Base-by-base conservation (phyloP, 2,113 vertebrate genomes). In the Phocoena sinus region DNA sequence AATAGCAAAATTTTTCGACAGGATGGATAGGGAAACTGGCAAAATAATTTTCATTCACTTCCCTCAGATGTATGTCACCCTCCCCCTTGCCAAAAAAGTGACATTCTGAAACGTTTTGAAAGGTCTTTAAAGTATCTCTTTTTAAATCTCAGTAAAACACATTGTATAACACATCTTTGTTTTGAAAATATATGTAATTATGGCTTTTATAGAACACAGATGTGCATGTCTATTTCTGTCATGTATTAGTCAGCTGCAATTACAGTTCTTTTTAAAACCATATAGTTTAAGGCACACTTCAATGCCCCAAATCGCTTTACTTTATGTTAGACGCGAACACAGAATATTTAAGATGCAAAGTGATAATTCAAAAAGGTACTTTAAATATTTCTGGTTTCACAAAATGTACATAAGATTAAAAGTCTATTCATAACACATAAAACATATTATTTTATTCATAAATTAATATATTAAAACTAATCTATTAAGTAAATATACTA, bases 141-240 rank as follows among this genome's bases (percentile, higher is more conserved):
- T 96, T 92, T 80, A 85, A 94, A 92, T 63, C 86, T 50, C 67
- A 76, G 87, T 85, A 97, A 90, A 94, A 94, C 38, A 88, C 68
- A 97, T 92, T 97, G 92, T 95, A 94, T 88, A 97, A 97, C 83
- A 97, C 74, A 85, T 93, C 94, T 96, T 97, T 97, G 71, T 97
- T 98, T 98, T 97, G 92, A 97, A 98, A 97, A 94, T 97, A 95
- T 95, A 96, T 97, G 96, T 90, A 92, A 84, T 96, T 95, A 92
- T 82, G 80, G 90, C 94, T 97, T 97, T 98, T 97, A 98, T 94
- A 97, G 97, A 97, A 85, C 98, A 97, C 98, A 98, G 97, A 98
- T 98, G 98, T 92, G 97, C 96, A 92, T 25, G 17, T 95, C 92
- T 98, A 97, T 98, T 98, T 97, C 96, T 92, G 92, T 94, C 97